These are phyloP conservation scores for Henricia sp. DNA, from an alignment of 53 echinoderm and acorn worm species.

Conservation along the genomic window DNA sequence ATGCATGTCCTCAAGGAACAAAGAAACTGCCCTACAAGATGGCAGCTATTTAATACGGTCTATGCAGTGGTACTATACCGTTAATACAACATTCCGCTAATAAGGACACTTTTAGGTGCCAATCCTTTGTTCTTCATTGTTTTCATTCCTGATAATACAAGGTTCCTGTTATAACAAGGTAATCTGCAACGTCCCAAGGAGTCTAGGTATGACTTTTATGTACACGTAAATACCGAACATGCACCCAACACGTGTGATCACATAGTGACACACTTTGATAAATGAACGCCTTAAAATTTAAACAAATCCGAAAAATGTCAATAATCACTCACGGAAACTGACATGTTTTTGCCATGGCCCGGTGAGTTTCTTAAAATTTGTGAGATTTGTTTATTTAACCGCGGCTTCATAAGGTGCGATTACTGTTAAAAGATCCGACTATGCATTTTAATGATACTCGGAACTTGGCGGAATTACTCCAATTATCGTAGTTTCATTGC, in stretches of 20 bases:
- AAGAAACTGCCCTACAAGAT: too few species aligned
- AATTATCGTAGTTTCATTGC: too few species aligned
- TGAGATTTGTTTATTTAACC: neutral
- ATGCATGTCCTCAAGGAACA: too few species aligned
- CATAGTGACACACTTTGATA: neutral
- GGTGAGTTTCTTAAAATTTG: neutral
- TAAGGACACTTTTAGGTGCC: neutral
- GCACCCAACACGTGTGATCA: neutral
- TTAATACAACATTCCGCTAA: neutral
- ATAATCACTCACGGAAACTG: neutral
- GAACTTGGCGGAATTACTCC: neutral
- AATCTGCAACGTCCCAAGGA: too few species aligned
- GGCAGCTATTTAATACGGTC: too few species aligned
- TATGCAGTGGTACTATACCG: neutral
- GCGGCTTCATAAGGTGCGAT: too few species aligned
- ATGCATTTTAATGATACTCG: too few species aligned
- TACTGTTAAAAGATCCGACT: neutral
- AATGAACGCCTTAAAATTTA: constrained; percentile 6
- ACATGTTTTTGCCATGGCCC: constrained; percentile 12
- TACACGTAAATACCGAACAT: neutral
- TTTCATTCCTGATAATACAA: too few species aligned
- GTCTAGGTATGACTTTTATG: too few species aligned
- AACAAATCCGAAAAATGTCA: constrained; percentile 15
- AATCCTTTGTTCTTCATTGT: too few species aligned
- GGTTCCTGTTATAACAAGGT: too few species aligned